phyloP scores from a whole-genome alignment of 2,113 vertebrate species.

The Corythornis madagascariensis region DNA sequence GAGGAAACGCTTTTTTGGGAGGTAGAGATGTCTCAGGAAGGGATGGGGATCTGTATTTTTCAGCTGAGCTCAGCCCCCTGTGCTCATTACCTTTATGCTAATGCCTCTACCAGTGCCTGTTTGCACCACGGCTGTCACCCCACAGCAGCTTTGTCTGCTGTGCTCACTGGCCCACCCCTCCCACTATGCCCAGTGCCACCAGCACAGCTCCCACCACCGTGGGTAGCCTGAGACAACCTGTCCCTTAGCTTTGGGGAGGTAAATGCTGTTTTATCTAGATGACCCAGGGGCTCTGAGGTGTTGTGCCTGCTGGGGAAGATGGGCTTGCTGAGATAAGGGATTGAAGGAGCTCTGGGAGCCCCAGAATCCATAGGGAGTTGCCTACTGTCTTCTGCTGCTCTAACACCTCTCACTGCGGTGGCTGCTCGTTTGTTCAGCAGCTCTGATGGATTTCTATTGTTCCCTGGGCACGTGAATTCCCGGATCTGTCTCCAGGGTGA shows the following conservation, averaged over 20 bases:
- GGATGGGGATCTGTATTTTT: background rate
- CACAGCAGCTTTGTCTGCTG: background rate
- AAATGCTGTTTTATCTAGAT: background rate
- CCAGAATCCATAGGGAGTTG: background rate
- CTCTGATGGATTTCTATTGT: background rate
- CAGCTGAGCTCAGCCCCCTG: background rate
- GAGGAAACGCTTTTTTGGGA: background rate
- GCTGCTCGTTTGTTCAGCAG: background rate
- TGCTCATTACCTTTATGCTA: background rate
- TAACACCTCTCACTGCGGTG: background rate
- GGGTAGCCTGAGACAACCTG: background rate
- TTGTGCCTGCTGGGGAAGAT: background rate
- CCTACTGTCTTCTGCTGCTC: background rate
- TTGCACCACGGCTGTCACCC: rapidly evolving
- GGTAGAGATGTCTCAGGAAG: background rate
- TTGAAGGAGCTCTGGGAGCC: background rate
- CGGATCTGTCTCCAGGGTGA: background rate
- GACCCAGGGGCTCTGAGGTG: background rate
- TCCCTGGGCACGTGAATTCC: background rate
- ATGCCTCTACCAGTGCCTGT: background rate
- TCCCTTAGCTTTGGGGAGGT: background rate
- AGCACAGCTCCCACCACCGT: rapidly evolving
- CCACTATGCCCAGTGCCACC: background rate
- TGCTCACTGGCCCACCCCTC: background rate
- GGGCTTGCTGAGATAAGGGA: background rate